These are phyloP conservation scores for Cheilosia pagana DNA, from an alignment of 2,888 invertebrate genomes.

Conservation along the genomic window DNA sequence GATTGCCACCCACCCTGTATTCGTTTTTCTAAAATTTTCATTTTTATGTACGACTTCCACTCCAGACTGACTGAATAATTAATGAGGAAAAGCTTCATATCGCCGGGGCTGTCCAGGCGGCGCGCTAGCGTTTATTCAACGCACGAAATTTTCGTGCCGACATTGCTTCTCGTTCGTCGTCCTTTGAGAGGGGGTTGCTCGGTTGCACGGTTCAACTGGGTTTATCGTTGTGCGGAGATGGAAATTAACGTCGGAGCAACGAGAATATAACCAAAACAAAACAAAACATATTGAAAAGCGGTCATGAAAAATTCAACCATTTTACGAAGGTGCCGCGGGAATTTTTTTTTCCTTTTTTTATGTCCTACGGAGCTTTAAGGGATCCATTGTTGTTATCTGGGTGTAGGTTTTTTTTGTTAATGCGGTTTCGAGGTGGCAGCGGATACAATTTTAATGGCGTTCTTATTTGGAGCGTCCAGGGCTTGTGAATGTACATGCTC, in stretches of 20 bases:
- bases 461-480: slow-evolving; percentile 60
- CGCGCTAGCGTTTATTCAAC: slow-evolving; percentile 26
- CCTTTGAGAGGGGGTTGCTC: slow-evolving; percentile 23
- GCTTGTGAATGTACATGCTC: slow-evolving; percentile 12
- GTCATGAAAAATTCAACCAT: slow-evolving; percentile 73
- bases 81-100: slow-evolving; percentile 63
- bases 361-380: slow-evolving; percentile 51
- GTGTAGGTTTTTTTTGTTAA: slow-evolving; percentile 21
- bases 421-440: slow-evolving; percentile 52
- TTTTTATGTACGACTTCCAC: slow-evolving; percentile 67
- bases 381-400: slow-evolving; percentile 36
- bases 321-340: slow-evolving; percentile 72
- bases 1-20: background rate
- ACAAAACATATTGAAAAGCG: slow-evolving; percentile 73
- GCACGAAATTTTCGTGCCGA: slow-evolving; percentile 51
- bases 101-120: slow-evolving; percentile 37
- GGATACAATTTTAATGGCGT: slow-evolving; percentile 66
- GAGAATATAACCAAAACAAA: slow-evolving; percentile 36
- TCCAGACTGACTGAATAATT: slow-evolving; percentile 72
- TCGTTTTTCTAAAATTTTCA: slow-evolving; percentile 57
- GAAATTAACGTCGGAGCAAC: slow-evolving; percentile 59
- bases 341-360: slow-evolving; percentile 62
- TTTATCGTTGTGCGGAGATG: slow-evolving; percentile 11
- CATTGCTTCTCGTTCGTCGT: slow-evolving; percentile 15
- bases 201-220: background rate